Evolutionary conservation across 2,113 vertebrate species (phyloP).

Genomic region (Thermophis baileyi): DNA sequence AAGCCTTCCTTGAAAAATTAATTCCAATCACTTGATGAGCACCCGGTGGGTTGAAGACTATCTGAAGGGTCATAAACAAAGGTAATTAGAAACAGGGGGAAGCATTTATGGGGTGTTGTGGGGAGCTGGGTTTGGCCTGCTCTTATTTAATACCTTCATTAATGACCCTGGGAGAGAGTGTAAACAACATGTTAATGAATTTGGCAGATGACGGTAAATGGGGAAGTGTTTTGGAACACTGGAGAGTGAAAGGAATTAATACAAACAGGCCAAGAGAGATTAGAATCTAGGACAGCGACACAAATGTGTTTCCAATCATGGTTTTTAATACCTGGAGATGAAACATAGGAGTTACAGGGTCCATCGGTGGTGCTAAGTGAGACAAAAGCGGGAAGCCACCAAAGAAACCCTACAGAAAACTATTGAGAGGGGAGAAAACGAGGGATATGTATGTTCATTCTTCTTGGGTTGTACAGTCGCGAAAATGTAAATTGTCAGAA

Average conservation of each 20-base stretch:
- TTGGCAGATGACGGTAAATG: slow-evolving; percentile 61
- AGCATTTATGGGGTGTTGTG: slow-evolving; percentile 60
- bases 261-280: slow-evolving; percentile 43
- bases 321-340: background rate
- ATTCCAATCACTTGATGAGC: slow-evolving; percentile 58
- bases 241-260: slow-evolving; percentile 55
- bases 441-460: too few species aligned
- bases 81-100: slow-evolving; percentile 66
- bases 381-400: too few species aligned
- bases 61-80: slow-evolving; percentile 64
- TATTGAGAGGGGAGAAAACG: too few species aligned
- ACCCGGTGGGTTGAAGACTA: slow-evolving; percentile 52
- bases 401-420: too few species aligned
- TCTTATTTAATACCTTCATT: slow-evolving; percentile 66
- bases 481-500: too few species aligned
- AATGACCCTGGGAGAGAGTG: slow-evolving; percentile 63
- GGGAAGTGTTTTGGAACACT: slow-evolving; percentile 55
- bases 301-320: background rate
- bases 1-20: slow-evolving; percentile 43
- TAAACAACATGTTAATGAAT: slow-evolving; percentile 65
- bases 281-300: slow-evolving; percentile 34
- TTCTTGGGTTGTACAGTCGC: too few species aligned
- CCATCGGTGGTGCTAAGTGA: background rate
- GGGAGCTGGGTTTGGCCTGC: slow-evolving; percentile 60
- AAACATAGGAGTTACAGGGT: fast-evolving